phyloP scores from a whole-genome alignment of 2,797 vertebrate species.

The Malacoctenus gilli region DNA sequence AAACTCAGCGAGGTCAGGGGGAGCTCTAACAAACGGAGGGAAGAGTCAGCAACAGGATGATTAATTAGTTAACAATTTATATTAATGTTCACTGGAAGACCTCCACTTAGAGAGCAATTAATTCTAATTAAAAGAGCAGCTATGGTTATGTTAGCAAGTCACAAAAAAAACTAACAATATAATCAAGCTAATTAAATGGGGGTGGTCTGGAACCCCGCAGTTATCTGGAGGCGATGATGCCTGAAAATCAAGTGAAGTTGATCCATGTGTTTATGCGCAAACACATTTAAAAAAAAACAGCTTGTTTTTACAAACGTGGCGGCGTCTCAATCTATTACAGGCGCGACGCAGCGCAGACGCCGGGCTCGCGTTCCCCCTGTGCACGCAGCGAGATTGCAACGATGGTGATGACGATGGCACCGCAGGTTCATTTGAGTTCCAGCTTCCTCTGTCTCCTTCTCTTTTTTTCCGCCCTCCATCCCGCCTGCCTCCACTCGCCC shows the following conservation, averaged over 20 bases:
- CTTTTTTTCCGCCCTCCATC: slow-evolving; percentile 22
- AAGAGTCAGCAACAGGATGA: slow-evolving; percentile 73
- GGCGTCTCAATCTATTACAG: too few species aligned
- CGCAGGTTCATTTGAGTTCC: slow-evolving; percentile 7
- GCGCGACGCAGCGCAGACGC: slow-evolving; percentile 40
- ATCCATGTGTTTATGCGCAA: slow-evolving; percentile 67
- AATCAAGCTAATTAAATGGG: slow-evolving; percentile 81
- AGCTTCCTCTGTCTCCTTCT: slow-evolving; percentile 20
- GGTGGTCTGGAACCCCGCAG: slow-evolving; percentile 71
- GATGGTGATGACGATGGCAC: background rate
- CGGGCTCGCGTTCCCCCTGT: too few species aligned
- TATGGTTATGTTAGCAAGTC: slow-evolving; percentile 72
- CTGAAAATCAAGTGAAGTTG: slow-evolving; percentile 68
- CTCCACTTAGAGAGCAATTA: slow-evolving; percentile 81
- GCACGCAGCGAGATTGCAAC: too few species aligned
- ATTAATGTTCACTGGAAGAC: slow-evolving; percentile 84
- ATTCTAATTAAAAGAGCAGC: slow-evolving; percentile 82
- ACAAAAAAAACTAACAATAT: slow-evolving; percentile 74
- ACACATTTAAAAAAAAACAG: slow-evolving; percentile 50
- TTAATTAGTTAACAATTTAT: slow-evolving; percentile 83
- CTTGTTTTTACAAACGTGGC: too few species aligned
- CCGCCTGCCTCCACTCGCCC: slow-evolving; percentile 42
- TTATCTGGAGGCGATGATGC: slow-evolving; percentile 73
- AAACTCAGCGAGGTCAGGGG: slow-evolving; percentile 45
- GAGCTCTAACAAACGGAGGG: slow-evolving; percentile 33